Evolutionary conservation across 1,140 invertebrate genomes (phyloP), one percentile per base, ranked within the genome.

Genomic region (Pseudomyrmex sp.): DNA sequence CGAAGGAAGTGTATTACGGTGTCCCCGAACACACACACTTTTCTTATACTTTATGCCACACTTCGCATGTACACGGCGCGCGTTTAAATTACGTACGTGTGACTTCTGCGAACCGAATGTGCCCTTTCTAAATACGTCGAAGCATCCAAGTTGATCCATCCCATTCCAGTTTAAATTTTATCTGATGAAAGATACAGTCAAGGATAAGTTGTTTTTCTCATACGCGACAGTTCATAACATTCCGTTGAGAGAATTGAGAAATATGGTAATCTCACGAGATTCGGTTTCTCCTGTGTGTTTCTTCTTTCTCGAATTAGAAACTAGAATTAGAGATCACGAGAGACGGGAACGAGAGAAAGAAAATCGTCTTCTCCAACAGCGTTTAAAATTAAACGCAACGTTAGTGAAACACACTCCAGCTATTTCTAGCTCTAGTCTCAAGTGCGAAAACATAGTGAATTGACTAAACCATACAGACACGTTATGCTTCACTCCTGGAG

Each of bases 1-100:
- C 56, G 54, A 73, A 70, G 54, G 54, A 83, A 84, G 52, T 77
- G 72, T 59, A 75, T 63, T 68, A 56, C 58, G 65, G 50, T 12
- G 13, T 52, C 63, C 65, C 12, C 58, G 50, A 26, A 74, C 46
- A 44, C 72, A 50, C 63, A 80, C 72, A 74, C 26, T 20, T 61
- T 56, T 68, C 50, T 26, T n/a, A 70, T 58, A 62, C 58, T 48
- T 79, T 52, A 35, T 12, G 46, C 18, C 35, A 35, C 12, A 58
- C 18, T 56, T 70, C 20, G 44, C 66, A 10, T 46, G 13, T 69
- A 59, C 20, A 18, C 10, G 12, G 9, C 12, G 20, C 52, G 10
- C 7, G 20, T 15, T 72, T 72, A 59, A 80, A 72, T 79, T 59
- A 58, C 15, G 15, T 50, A 23, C 15, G 59, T 18, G 20, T 59